Base-by-base conservation (phyloP, 1,140 invertebrate species). In the Bombus confusus region DNA sequence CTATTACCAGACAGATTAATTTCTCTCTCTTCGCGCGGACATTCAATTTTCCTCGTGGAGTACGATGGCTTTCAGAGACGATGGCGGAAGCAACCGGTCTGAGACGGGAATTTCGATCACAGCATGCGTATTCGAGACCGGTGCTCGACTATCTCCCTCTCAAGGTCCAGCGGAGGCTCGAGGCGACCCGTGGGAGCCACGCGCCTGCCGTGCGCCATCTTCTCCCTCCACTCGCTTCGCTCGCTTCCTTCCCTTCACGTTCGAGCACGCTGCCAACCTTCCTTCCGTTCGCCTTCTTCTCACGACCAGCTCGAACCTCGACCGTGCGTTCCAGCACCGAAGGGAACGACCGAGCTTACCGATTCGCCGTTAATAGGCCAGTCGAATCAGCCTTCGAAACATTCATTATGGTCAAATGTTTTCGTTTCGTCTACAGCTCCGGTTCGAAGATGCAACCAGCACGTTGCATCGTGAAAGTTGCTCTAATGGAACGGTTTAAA, bases 171-270 rank as follows among this genome's bases (percentile, higher is more conserved):
- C 80, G 85, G 76, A 90, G 87, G 86, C 88, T 87, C 82, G 87
- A 89, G 81, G 86, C 87, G 91, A 94, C 93, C 93, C 93, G 93
- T 93, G 93, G 93, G 92, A 93, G 93, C 93, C 94, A 93, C 94
- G 94, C 93, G 93, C 91, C 94, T 91, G 92, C 91, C 93, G 91
- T 91, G 90, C 92, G 93, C 92, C 92, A 90, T 85, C 78, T 91
- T 87, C 89, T 83, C 93, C 88, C 90, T 83, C 91, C 80, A 88
- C 80, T 37, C 43, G 43, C 62, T 62, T 47, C 41, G 41, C 34
- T 66, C 47, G 34, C 82, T 80, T 34, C 75, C 59, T 73, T 79
- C 74, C 31, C 52, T 75, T 39, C 43, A 12, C 74, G 34, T n/a
- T 71, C 57, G 41, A 64, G 47, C 31, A 62, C n/a, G 62, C 43